Evolutionary conservation across 2,888 invertebrate species (phyloP), one percentile per base, ranked within the genome.

Genomic region (Thymelicus sylvestris): DNA sequence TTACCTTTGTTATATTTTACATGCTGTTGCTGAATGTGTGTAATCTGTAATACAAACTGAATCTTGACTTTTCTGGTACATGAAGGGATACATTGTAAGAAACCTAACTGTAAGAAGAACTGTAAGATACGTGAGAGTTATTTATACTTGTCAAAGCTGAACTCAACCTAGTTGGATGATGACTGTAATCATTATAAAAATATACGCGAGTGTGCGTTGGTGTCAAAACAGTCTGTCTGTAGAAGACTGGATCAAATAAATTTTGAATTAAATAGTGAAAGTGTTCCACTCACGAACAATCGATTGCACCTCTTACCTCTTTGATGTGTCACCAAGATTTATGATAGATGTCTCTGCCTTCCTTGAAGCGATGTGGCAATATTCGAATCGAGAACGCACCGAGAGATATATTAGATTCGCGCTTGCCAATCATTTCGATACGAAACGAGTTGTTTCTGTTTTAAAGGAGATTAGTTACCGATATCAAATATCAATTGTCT

Each of bases 201-300:
- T 52, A 19, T 52, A 52, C 6, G 5, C 50, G 48, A 31, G 47
- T 44, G 44, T 47, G 68, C 68, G 68, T 68, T 57, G 62, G 47
- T 55, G 68, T 47, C 31, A 52, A 52, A 7, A n/a, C 50, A 19
- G 4, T 68, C 44, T 44, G 73, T 76, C 80, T 83, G 87, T 86
- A 85, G 84, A 84, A 76, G 86, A 88, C 87, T 87, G 85, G 89
- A 88, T 90, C 87, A 85, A 81, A 86, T 85, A 80, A 81, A 82
- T 82, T 86, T 85, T 83, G 83, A 86, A 88, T 88, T 83, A 86
- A 79, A 83, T 84, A 83, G 92, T 87, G 93, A 93, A 93, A 93
- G 93, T 91, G 90, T 86, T 87, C 86, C 84, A 88, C 86, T 89
- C 84, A 76, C 80, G 84, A 88, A 91, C 91, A 90, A 90, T 90